Evolutionary conservation across 2,888 invertebrate species (phyloP).

Genomic region (Watsonalla cultraria): DNA sequence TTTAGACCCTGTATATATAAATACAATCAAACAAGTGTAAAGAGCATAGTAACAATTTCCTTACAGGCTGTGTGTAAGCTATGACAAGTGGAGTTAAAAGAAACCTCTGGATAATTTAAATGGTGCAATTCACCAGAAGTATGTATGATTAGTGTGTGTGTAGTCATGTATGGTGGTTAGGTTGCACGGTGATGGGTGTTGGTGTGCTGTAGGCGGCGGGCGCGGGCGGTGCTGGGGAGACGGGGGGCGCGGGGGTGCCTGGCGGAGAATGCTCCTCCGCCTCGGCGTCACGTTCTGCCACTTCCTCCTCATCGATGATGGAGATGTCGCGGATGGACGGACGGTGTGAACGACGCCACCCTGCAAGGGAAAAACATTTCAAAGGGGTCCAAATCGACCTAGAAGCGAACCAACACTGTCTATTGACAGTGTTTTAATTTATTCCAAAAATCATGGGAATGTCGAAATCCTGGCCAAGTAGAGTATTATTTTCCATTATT

Average conservation of each 20-base stretch:
- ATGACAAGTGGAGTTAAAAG: no score
- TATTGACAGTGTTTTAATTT: no score
- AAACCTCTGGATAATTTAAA: no score
- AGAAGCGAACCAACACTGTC: no score
- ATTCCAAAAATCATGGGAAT: no score
- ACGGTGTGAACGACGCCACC: slow-evolving; percentile 88
- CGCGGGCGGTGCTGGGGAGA: slow-evolving; percentile 21
- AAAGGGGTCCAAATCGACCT: neutral
- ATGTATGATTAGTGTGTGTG: slow-evolving; percentile 7
- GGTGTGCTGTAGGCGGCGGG: slow-evolving; percentile 55
- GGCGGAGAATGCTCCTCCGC: slow-evolving; percentile 38
- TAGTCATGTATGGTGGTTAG: slow-evolving; percentile 51
- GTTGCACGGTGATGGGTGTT: slow-evolving; percentile 65
- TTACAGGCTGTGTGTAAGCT: no score
- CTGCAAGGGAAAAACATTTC: slow-evolving; percentile 33
- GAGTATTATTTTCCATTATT: no score
- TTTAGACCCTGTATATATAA: neutral
- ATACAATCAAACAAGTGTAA: no score
- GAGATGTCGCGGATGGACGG: slow-evolving; percentile 92
- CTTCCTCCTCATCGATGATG: slow-evolving; percentile 90
- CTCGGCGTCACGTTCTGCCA: slow-evolving; percentile 77
- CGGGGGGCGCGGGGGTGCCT: slow-evolving; percentile 22
- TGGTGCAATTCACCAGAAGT: no score
- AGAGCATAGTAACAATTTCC: no score
- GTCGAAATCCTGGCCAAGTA: no score